Conservation (phyloP, 2,113 vertebrate genomes). For the Micronycteris hirsuta region DNA sequence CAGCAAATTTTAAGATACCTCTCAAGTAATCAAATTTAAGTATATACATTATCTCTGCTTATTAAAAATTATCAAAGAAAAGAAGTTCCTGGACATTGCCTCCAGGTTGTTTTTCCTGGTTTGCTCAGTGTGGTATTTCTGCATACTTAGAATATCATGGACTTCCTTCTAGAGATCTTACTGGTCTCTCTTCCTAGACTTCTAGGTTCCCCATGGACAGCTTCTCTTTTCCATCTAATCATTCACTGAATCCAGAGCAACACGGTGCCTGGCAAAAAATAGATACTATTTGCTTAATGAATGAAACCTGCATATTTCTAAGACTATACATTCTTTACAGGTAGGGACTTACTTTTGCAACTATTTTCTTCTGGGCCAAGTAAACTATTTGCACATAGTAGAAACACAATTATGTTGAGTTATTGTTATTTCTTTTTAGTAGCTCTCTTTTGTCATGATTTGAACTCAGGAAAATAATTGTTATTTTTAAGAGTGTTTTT, state of each 20-base stretch:
- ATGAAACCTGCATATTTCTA: background rate
- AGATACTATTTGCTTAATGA: background rate
- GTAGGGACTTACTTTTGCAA: background rate
- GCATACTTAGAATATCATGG: background rate
- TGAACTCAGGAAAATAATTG: background rate
- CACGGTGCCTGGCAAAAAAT: background rate
- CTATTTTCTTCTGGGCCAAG: background rate
- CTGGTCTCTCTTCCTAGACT: background rate
- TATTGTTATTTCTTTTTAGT: background rate
- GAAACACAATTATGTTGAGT: background rate
- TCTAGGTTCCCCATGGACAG: background rate
- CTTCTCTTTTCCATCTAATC: background rate
- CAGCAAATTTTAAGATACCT: background rate
- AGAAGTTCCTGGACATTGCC: background rate
- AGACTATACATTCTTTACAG: background rate
- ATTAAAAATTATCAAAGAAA: background rate
- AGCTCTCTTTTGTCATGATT: background rate
- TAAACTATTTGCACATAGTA: background rate
- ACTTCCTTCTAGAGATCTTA: background rate
- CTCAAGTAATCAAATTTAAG: background rate
- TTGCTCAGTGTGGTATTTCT: background rate
- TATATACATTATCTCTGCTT: background rate
- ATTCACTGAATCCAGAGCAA: background rate
- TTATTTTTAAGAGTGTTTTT: background rate
- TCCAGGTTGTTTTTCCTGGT: background rate